A percentile compares a stretch with the other conserved stretches of the same genome.
phyloP scores from a whole-genome alignment of 2,113 vertebrate species.

The Sorex araneus region DNA sequence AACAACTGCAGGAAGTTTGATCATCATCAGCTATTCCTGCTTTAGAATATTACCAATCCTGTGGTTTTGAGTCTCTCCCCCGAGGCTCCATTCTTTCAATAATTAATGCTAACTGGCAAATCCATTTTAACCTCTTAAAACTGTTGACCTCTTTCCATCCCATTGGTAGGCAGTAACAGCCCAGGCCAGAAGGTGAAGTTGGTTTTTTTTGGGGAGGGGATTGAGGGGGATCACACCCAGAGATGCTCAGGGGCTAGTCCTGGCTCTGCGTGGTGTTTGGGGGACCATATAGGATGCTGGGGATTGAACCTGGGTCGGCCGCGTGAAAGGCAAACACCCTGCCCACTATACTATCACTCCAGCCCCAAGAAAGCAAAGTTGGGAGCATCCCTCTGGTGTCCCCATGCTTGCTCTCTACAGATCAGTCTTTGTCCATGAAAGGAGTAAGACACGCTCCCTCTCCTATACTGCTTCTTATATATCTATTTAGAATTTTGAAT shows the following conservation, averaged over 20 bases:
- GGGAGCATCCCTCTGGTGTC: neutral
- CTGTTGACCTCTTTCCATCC: neutral
- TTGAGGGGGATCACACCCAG: too few relatives aligned
- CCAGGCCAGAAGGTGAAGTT: neutral
- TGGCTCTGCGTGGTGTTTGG: too few relatives aligned
- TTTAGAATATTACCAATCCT: neutral
- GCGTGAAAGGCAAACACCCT: neutral
- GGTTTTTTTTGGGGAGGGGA: too few relatives aligned
- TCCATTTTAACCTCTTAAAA: neutral
- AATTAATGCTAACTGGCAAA: neutral
- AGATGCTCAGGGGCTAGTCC: too few relatives aligned
- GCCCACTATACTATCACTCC: too few relatives aligned
- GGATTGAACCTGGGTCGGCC: too few relatives aligned
- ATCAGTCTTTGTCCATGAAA: neutral
- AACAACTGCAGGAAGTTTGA: neutral
- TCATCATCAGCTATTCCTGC: neutral
- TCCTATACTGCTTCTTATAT: neutral
- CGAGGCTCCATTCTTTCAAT: neutral
- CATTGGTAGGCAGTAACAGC: neutral
- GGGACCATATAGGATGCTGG: too few relatives aligned
- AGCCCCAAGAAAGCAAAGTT: neutral
- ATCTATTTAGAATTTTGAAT: neutral
- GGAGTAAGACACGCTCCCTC: rapidly evolving
- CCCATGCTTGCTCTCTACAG: neutral
- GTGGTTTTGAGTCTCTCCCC: neutral